phyloP scores from a whole-genome alignment of 2,888 invertebrate species.

The Caenorhabditis wallacei region DNA sequence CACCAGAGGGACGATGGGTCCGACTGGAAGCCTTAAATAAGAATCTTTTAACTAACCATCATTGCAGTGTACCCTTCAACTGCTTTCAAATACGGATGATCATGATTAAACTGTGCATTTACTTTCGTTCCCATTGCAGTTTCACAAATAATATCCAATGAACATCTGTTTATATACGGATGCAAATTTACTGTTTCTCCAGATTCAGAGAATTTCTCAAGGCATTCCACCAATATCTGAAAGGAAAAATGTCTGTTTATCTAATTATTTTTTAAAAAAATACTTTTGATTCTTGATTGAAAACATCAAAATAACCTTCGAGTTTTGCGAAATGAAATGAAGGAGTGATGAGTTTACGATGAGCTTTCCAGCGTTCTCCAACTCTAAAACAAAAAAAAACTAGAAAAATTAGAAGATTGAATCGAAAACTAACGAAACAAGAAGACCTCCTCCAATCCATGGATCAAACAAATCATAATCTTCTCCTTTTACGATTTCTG shows the following conservation, averaged over 20 bases:
- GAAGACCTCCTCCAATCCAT: constrained; percentile 84
- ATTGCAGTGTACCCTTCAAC: constrained; percentile 50
- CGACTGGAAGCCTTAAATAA: too few species aligned
- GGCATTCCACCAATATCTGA: constrained; percentile 82
- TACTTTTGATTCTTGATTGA: constrained; percentile 27
- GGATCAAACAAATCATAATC: constrained; percentile 84
- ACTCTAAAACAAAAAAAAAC: background rate
- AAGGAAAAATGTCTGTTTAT: background rate
- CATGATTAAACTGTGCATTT: constrained; percentile 18
- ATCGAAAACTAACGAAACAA: constrained; percentile 16
- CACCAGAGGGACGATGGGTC: too few species aligned
- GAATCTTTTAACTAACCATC: too few species aligned
- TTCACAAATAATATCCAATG: constrained; percentile 26
- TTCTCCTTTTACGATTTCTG: constrained; percentile 82
- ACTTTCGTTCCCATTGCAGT: constrained; percentile 34
- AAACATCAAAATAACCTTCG: constrained; percentile 34
- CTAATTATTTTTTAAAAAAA: too few species aligned
- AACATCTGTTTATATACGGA: constrained; percentile 21
- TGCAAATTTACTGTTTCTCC: constrained; percentile 33
- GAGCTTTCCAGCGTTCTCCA: constrained; percentile 23
- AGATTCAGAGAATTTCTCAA: constrained; percentile 79
- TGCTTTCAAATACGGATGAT: constrained; percentile 73
- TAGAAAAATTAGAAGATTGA: background rate
- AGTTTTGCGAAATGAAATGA: constrained; percentile 25
- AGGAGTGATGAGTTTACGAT: constrained; percentile 19